phyloP scores from a whole-genome alignment of 1,140 invertebrate species.

The Tetragnatha versicolor region DNA sequence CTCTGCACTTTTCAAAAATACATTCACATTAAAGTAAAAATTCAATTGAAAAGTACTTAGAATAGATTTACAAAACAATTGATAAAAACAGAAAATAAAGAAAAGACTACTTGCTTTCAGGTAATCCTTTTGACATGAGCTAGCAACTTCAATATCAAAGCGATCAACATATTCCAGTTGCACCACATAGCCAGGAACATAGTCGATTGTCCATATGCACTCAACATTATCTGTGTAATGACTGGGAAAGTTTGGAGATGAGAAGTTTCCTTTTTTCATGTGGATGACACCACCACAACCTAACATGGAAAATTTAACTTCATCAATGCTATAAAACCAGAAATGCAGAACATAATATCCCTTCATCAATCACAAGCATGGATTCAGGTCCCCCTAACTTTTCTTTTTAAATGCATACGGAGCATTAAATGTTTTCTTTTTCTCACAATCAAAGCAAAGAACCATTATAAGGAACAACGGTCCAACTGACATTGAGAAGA shows the following conservation, averaged over 20 bases:
- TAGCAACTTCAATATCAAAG: slow-evolving; percentile 77
- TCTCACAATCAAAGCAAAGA: too few relatives aligned
- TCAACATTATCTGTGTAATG: slow-evolving; percentile 77
- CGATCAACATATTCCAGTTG: slow-evolving; percentile 73
- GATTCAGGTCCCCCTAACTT: too few relatives aligned
- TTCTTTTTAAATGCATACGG: background rate
- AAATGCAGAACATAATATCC: too few relatives aligned
- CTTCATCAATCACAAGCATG: too few relatives aligned
- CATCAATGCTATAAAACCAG: too few relatives aligned
- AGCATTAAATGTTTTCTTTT: background rate
- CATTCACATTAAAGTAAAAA: too few relatives aligned
- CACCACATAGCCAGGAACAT: slow-evolving; percentile 74
- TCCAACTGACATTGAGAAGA: too few relatives aligned
- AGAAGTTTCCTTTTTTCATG: slow-evolving; percentile 64
- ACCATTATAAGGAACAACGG: too few relatives aligned
- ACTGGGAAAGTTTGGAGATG: slow-evolving; percentile 70
- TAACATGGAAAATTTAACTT: slow-evolving; percentile 52
- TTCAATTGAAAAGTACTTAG: too few relatives aligned
- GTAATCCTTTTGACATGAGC: slow-evolving; percentile 81
- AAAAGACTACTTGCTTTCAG: slow-evolving; percentile 69
- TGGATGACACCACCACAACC: slow-evolving; percentile 72
- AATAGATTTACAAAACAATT: too few relatives aligned
- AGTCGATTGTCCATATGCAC: slow-evolving; percentile 78
- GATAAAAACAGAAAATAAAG: too few relatives aligned
- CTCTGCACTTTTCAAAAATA: too few relatives aligned